phyloP scores from a whole-genome alignment of 2,797 vertebrate genomes.

The Melanotaenia parkinsoni region DNA sequence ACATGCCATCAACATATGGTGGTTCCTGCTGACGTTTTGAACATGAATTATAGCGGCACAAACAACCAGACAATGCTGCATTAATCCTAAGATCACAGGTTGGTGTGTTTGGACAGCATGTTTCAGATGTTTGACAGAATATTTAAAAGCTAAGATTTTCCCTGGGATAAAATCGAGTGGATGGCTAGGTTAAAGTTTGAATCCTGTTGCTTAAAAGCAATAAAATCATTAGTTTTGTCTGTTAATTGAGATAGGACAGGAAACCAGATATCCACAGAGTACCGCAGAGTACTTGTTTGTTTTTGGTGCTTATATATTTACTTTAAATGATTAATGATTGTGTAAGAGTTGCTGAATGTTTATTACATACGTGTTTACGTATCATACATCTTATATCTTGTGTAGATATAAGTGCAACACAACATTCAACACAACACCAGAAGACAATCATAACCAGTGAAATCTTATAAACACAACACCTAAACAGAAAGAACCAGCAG shows the following conservation, averaged over 20 bases:
- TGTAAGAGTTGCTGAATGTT: too few relatives aligned
- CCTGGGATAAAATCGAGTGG: constrained; percentile 41
- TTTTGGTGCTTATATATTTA: too few relatives aligned
- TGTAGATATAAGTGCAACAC: too few relatives aligned
- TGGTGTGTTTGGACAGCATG: constrained; percentile 50
- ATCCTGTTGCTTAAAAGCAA: constrained; percentile 43
- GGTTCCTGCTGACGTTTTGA: constrained; percentile 64
- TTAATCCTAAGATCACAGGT: constrained; percentile 74
- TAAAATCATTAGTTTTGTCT: constrained; percentile 13
- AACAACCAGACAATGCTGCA: constrained; percentile 63
- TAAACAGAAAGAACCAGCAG: not conserved
- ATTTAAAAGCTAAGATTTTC: constrained; percentile 32
- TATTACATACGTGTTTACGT: too few relatives aligned
- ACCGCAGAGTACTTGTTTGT: too few relatives aligned
- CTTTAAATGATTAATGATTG: too few relatives aligned
- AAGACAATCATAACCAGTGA: too few relatives aligned
- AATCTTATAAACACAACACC: too few relatives aligned
- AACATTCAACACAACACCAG: too few relatives aligned
- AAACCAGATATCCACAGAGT: not conserved
- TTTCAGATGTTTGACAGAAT: constrained; percentile 73
- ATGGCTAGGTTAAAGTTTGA: constrained; percentile 27
- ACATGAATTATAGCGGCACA: constrained; percentile 64
- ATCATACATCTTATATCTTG: too few relatives aligned
- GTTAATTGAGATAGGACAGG: not conserved
- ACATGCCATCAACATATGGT: constrained; percentile 57